These are phyloP conservation scores for roundworm (Caenorhabditis elegans) DNA, from an alignment of 1,140 invertebrate genomes.

Conservation along the genomic window WBcel235 BX284605.5:14377501-14378000, in stretches of 20 bases:
- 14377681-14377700: conserved; percentile 21
- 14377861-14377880: background rate
- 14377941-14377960: conserved; percentile 4
- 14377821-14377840: background rate
- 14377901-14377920: conserved; percentile 1
- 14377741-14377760: background rate
- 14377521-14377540: conserved; percentile 7
- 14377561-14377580: background rate
- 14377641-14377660: background rate
- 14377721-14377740: conserved; percentile 21
- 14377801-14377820: background rate
- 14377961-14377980: conserved; percentile 1
- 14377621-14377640: background rate
- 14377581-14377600: background rate
- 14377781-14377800: background rate
- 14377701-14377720: conserved; percentile 20
- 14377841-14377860: conserved; percentile 3
- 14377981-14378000: background rate
- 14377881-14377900: conserved; percentile 14
- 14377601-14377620: conserved; percentile 18
- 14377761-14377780: too few relatives aligned
- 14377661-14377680: conserved; percentile 2
- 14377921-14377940: conserved; percentile 15
- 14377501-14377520: background rate
- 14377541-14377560: conserved; percentile 2